A percentile compares a stretch with the other conserved stretches of the same genome.
Conservation (phyloP, 2,888 invertebrate species). For the Diploptera punctata region DNA sequence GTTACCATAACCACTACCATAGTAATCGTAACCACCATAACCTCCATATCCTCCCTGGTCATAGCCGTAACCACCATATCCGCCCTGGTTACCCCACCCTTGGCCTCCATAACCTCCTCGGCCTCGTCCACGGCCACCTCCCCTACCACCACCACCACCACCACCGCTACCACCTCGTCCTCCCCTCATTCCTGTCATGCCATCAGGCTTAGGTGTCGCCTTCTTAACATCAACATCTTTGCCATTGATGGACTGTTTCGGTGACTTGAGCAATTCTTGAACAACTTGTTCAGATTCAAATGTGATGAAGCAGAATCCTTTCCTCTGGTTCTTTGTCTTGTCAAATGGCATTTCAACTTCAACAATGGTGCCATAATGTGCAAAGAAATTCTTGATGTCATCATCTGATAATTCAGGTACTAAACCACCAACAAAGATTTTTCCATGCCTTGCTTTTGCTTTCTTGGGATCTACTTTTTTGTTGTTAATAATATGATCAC, state of each 20-base stretch:
- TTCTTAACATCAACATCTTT: conserved; percentile 96
- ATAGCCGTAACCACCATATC: conserved; percentile 70
- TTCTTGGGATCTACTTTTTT: conserved; percentile 97
- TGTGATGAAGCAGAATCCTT: conserved; percentile 97
- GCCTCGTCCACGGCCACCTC: too few relatives aligned
- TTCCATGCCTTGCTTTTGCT: conserved; percentile 93
- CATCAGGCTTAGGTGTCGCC: conserved; percentile 90
- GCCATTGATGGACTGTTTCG: conserved; percentile 91
- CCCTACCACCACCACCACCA: conserved; percentile 66
- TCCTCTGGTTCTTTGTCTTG: conserved; percentile 94
- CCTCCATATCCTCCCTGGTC: conserved; percentile 72
- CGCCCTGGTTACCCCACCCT: conserved; percentile 62
- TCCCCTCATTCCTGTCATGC: conserved; percentile 67
- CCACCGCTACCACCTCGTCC: conserved; percentile 67
- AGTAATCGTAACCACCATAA: conserved; percentile 69
- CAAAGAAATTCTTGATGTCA: conserved; percentile 92
- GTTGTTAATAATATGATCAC: conserved; percentile 91
- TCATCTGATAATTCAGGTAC: conserved; percentile 92
- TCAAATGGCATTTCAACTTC: conserved; percentile 98
- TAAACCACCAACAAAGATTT: conserved; percentile 96
- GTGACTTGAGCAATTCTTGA: conserved; percentile 87
- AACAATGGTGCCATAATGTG: conserved; percentile 91
- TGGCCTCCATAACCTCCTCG: conserved; percentile 59
- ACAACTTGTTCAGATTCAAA: conserved; percentile 96
- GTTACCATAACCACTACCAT: conserved; percentile 68